These are phyloP conservation scores for Plagiodera versicolora DNA, from an alignment of 2,888 invertebrate species.

Conservation along the genomic window DNA sequence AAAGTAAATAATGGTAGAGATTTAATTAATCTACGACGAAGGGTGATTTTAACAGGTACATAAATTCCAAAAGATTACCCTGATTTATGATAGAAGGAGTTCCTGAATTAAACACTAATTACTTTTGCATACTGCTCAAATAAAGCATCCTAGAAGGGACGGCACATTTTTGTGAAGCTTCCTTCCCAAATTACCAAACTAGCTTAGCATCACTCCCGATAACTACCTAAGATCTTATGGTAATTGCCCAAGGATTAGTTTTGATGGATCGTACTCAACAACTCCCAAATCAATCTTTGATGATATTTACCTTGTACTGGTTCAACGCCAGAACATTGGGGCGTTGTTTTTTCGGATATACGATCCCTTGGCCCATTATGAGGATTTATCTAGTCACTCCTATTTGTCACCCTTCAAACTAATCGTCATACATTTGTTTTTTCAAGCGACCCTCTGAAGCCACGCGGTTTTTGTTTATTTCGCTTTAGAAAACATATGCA, in stretches of 20 bases:
- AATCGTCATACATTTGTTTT: conserved; percentile 25
- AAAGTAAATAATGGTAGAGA: background rate
- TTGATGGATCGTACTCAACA: background rate
- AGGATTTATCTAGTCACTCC: background rate
- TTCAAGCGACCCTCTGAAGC: conserved; percentile 22
- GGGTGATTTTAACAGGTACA: background rate
- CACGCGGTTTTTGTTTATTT: conserved; percentile 31
- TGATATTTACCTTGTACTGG: background rate
- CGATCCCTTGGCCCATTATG: background rate
- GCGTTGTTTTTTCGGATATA: background rate
- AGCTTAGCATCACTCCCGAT: background rate
- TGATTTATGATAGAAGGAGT: background rate
- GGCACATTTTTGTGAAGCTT: background rate
- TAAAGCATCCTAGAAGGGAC: background rate
- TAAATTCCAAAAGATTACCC: background rate
- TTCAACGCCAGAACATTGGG: background rate
- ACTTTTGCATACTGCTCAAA: background rate
- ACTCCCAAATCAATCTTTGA: background rate
- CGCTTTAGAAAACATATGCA: conserved; percentile 25
- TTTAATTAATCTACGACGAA: background rate
- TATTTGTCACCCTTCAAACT: background rate
- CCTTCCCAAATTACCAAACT: background rate
- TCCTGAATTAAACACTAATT: conserved; percentile 1
- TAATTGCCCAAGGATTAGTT: background rate
- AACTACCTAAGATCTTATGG: background rate